Conservation (phyloP, 1,140 invertebrate species). For the Saccostrea glomerata region DNA sequence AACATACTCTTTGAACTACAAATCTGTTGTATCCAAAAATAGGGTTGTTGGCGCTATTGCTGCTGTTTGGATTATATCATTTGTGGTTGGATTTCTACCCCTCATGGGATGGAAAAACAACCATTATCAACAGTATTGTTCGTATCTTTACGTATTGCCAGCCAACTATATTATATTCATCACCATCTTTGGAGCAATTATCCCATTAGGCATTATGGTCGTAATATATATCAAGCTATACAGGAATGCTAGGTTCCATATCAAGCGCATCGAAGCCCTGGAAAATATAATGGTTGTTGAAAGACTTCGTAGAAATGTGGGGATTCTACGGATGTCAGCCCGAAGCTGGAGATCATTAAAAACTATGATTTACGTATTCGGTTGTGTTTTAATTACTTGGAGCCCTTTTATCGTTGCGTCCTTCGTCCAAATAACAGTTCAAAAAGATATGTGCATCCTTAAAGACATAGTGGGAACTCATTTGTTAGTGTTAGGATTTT, state of each 20-base stretch:
- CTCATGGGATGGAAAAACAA: slow-evolving; percentile 63
- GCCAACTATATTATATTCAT: slow-evolving; percentile 60
- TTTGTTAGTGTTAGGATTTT: slow-evolving; percentile 65
- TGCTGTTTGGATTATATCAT: slow-evolving; percentile 57
- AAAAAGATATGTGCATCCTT: slow-evolving; percentile 54
- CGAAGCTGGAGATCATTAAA: slow-evolving; percentile 62
- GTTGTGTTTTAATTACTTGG: slow-evolving; percentile 68
- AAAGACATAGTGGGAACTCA: slow-evolving; percentile 68
- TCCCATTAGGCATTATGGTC: slow-evolving; percentile 65
- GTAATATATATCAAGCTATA: slow-evolving; percentile 60
- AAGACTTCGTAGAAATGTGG: slow-evolving; percentile 45
- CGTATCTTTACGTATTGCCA: slow-evolving; percentile 64
- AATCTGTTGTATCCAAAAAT: slow-evolving; percentile 54
- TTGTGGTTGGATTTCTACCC: slow-evolving; percentile 63
- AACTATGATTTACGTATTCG: slow-evolving; percentile 62
- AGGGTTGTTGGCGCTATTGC: slow-evolving; percentile 49
- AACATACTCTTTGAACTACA: slow-evolving; percentile 59
- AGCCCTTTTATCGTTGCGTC: slow-evolving; percentile 63
- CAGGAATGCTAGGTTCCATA: slow-evolving; percentile 63
- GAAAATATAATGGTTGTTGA: slow-evolving; percentile 56
- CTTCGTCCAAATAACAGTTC: slow-evolving; percentile 54
- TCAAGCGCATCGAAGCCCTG: slow-evolving; percentile 64
- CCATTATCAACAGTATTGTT: slow-evolving; percentile 62
- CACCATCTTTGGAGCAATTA: slow-evolving; percentile 54
- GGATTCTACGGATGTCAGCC: slow-evolving; percentile 59